phyloP scores from a whole-genome alignment of 2,797 vertebrate genomes.

The Enteromius viviparus region DNA sequence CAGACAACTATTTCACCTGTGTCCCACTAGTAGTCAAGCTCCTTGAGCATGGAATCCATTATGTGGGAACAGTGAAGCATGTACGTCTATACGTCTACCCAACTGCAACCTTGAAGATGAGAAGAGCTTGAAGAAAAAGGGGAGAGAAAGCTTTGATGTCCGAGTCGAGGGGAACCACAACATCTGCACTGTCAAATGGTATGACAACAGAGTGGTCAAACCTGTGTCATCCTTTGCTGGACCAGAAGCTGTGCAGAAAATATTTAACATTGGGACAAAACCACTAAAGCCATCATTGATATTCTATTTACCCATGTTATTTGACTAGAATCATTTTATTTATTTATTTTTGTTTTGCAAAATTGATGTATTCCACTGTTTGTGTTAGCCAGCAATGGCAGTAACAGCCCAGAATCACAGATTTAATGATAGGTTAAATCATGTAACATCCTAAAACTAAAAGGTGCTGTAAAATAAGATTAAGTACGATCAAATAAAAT shows the following conservation, averaged over 20 bases:
- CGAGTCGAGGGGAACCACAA: too few species aligned
- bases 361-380: not conserved
- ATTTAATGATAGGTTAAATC: not conserved
- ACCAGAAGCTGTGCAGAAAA: not conserved
- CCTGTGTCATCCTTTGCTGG: too few species aligned
- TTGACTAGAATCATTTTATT: too few species aligned
- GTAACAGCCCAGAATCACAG: not conserved
- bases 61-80: conserved; percentile 49
- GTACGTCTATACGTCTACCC: conserved; percentile 20
- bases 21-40: conserved; percentile 42
- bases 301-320: not conserved
- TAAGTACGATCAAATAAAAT: not conserved
- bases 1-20: conserved; percentile 49
- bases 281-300: conserved; percentile 26
- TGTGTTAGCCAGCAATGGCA: not conserved
- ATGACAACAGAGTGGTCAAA: too few species aligned
- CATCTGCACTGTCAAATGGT: too few species aligned
- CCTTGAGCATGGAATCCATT: conserved; percentile 38
- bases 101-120: conserved; percentile 42
- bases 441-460: not conserved
- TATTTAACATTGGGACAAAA: conserved; percentile 29
- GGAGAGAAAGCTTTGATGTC: too few species aligned
- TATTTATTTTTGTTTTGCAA: too few species aligned
- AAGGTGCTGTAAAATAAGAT: not conserved
- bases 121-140: too few species aligned